Percentiles rank a stretch among this genome's conserved stretches.
Conservation (phyloP, 2,113 vertebrate genomes). For the Henicopernis longicauda region DNA sequence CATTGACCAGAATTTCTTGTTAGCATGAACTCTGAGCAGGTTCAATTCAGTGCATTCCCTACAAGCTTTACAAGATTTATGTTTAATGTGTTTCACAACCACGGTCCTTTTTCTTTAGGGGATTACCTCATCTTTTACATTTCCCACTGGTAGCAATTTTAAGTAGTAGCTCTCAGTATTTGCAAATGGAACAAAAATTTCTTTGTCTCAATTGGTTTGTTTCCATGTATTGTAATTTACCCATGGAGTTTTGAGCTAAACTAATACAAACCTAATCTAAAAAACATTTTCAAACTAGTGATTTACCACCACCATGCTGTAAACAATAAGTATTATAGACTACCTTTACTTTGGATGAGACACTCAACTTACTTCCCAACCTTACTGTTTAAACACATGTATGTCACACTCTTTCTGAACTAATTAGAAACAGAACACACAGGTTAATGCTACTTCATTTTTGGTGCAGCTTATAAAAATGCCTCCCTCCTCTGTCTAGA, state of each 20-base stretch:
- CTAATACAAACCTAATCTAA: not conserved
- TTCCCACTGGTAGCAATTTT: constrained; percentile 24
- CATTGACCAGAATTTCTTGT: constrained; percentile 12
- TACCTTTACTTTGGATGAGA: not conserved
- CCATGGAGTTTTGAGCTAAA: not conserved
- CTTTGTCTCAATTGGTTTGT: not conserved
- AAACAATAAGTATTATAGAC: not conserved
- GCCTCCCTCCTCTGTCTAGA: not conserved
- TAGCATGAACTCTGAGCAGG: not conserved
- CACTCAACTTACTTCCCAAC: not conserved
- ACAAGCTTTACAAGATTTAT: constrained; percentile 15
- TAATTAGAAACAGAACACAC: constrained; percentile 41
- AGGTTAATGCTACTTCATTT: not conserved
- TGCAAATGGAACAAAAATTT: constrained; percentile 19
- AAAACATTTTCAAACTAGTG: not conserved
- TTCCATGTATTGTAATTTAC: not conserved
- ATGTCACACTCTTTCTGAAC: not conserved
- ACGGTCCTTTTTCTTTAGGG: not conserved
- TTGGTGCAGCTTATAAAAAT: not conserved
- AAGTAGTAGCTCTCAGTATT: not conserved
- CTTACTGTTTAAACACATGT: not conserved
- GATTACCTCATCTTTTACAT: constrained; percentile 46
- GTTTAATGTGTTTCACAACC: constrained; percentile 4
- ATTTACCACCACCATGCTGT: not conserved
- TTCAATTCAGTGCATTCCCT: not conserved